Conservation (phyloP, 2,888 invertebrate genomes). For the Fabriciana adippe region DNA sequence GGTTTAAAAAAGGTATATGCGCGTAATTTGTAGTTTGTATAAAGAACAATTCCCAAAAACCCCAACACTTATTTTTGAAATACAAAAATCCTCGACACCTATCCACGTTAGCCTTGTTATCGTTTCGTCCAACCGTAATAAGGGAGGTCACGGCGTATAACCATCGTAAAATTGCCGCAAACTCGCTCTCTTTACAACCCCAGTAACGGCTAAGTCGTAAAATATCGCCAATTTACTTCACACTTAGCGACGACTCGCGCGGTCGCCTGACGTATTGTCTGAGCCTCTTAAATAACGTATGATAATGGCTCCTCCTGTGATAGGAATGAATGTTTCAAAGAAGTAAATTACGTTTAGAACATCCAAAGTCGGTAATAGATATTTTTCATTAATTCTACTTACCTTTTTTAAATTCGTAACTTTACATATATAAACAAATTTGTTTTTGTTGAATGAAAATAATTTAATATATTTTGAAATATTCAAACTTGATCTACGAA, state of each 20-base stretch:
- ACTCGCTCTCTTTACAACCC: conserved; percentile 65
- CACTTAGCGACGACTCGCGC: conserved; percentile 58
- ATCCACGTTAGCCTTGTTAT: conserved; percentile 44
- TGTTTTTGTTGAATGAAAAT: too few species aligned
- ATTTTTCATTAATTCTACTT: too few species aligned
- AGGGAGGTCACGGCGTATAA: conserved; percentile 67
- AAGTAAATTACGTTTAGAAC: not conserved
- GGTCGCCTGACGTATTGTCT: conserved; percentile 46
- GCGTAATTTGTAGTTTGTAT: not conserved
- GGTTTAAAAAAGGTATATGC: too few species aligned
- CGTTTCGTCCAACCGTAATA: conserved; percentile 58
- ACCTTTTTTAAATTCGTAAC: too few species aligned
- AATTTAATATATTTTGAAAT: too few species aligned
- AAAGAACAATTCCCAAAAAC: conserved; percentile 14
- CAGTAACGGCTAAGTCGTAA: conserved; percentile 71
- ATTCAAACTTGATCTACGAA: too few species aligned
- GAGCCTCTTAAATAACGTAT: conserved; percentile 35
- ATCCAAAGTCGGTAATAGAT: not conserved
- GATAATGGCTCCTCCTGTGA: conserved; percentile 29
- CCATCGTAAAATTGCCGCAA: conserved; percentile 68
- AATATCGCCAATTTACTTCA: conserved; percentile 78
- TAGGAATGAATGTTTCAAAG: conserved; percentile 18
- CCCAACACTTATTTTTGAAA: conserved; percentile 31
- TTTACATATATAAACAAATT: too few species aligned
- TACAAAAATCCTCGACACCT: conserved; percentile 33